Evolutionary conservation across 1,140 invertebrate species (phyloP).

Genomic region (Bombus superbus): DNA sequence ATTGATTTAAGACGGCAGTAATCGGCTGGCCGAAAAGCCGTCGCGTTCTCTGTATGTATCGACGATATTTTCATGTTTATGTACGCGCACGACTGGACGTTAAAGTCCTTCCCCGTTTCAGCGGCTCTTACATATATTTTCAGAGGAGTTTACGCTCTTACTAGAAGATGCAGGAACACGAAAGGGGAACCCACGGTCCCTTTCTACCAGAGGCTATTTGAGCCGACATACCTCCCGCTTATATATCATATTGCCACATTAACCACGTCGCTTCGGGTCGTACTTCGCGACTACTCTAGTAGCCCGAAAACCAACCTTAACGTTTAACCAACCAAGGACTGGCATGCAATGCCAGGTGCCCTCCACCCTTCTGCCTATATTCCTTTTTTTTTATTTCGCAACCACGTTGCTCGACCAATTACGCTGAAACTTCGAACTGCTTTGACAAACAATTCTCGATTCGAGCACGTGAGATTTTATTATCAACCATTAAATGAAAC

Average conservation of each 20-base stretch:
- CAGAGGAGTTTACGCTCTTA: constrained; percentile 49
- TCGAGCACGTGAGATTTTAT: no score
- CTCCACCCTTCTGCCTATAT: constrained; percentile 4
- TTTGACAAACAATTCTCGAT: no score
- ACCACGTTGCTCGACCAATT: no score
- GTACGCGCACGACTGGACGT: constrained; percentile 56
- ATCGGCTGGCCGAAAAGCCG: constrained; percentile 66
- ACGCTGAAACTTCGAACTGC: no score
- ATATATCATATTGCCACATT: constrained; percentile 75
- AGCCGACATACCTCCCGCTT: constrained; percentile 60
- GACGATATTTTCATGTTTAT: constrained; percentile 72
- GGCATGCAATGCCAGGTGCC: constrained; percentile 42
- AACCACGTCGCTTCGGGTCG: constrained; percentile 68
- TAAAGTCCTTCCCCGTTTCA: constrained; percentile 68
- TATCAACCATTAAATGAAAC: no score
- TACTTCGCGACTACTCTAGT: constrained; percentile 63
- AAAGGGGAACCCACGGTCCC: constrained; percentile 38
- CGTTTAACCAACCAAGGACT: constrained; percentile 26
- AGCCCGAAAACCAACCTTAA: constrained; percentile 62
- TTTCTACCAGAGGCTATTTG: constrained; percentile 65
- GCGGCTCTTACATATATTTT: constrained; percentile 62
- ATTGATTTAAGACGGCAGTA: constrained; percentile 72
- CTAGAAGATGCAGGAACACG: constrained; percentile 30
- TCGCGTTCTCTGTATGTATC: constrained; percentile 18
- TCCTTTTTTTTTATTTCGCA: constrained; percentile 6